Evolutionary conservation across 2,888 invertebrate species (phyloP), one percentile per base, ranked within the genome.

Genomic region (Parnassius smintheus): DNA sequence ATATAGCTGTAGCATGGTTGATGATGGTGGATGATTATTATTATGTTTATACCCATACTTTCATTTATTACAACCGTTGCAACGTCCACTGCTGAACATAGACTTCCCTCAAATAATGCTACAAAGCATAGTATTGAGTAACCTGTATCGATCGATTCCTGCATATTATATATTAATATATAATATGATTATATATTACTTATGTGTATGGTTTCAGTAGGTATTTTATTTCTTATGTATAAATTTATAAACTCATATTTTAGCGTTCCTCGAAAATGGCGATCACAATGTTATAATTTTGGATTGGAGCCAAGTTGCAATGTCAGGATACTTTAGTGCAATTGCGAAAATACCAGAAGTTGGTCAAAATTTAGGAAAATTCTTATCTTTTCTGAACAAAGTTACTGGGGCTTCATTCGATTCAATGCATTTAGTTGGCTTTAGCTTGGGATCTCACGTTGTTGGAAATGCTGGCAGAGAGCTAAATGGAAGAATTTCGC

Each of bases 371-470:
- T 69, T 91, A 0, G 92, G 91, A 12, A 77, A 81, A 62, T 90
- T 92, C 72, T 65, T 92, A 1, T 68, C 70, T 9, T 90, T 87
- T 69, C 65, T 89, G 0, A 73, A 76, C 67, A 67, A 68, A 0
- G 73, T 71, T 0, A 81, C 85, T 60, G 85, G 86, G 0, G 76
- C 81, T 0, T 71, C 76, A 1, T 76, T 75, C 48, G 70, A 72
- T 45, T 68, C 70, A 42, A 82, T 92, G 72, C 92, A 92, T 61
- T 70, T 92, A n/a, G 72, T 89, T 11, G 92, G 92, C n/a, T 88
- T 92, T 72, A 91, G 92, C 69, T 77, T 92, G 61, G 92, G 92
- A 1, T 86, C 89, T 56, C 92, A 92, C 66, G 62, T 92, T 0
- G 91, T 83, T 25, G 90, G 88, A 7, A 85, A 82, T 18, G 86